phyloP scores from a whole-genome alignment of 2,113 vertebrate genomes.

The Mormyrus iriodes region DNA sequence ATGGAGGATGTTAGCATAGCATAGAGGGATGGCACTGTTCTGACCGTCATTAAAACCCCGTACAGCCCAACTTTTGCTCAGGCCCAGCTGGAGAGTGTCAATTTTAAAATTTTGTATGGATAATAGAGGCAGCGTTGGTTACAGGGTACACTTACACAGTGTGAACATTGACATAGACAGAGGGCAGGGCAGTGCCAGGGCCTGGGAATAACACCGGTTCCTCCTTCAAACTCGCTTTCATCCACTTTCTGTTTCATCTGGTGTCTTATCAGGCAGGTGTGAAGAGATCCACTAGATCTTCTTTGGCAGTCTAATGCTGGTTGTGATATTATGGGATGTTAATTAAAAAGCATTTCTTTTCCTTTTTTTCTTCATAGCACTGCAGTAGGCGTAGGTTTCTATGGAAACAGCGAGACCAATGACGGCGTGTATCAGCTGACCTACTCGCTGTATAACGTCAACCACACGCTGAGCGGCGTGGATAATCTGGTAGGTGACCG shows the following conservation, averaged over 20 bases:
- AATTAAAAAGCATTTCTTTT: neutral
- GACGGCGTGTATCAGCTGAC: slow-evolving; percentile 89
- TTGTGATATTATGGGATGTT: neutral
- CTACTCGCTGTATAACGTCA: slow-evolving; percentile 85
- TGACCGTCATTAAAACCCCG: too few species aligned
- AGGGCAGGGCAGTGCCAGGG: too few species aligned
- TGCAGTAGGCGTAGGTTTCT: slow-evolving; percentile 89
- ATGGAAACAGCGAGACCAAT: slow-evolving; percentile 94
- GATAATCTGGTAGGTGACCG: slow-evolving; percentile 75
- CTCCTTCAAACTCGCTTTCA: neutral
- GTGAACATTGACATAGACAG: too few species aligned
- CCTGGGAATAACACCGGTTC: too few species aligned
- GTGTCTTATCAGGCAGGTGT: neutral
- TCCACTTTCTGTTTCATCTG: neutral
- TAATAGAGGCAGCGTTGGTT: too few species aligned
- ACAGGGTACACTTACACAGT: too few species aligned
- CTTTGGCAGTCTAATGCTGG: neutral
- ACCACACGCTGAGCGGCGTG: slow-evolving; percentile 82
- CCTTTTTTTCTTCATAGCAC: slow-evolving; percentile 53
- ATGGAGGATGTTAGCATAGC: neutral
- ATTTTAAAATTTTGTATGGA: too few species aligned
- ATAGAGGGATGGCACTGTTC: too few species aligned
- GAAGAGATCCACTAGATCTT: neutral
- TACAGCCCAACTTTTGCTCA: too few species aligned
- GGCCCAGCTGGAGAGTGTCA: too few species aligned